These are phyloP conservation scores for Aurelia sp. DNA, from an alignment of 30 jellyfish, hydroid and myxozoan genomes.

Conservation along the genomic window DNA sequence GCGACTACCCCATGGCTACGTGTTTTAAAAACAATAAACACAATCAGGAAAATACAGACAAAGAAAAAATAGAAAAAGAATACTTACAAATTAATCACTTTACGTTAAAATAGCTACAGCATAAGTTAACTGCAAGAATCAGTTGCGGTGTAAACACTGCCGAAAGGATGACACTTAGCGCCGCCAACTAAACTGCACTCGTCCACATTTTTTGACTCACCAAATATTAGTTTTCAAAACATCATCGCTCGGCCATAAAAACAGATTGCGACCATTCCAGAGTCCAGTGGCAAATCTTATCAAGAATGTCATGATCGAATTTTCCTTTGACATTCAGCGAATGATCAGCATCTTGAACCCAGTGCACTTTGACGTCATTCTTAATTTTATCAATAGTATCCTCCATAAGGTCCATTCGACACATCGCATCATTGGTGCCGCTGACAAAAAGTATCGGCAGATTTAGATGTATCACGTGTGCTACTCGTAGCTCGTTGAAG, in stretches of 20 bases:
- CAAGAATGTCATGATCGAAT: constrained; percentile 20
- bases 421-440: constrained; percentile 88
- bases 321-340: constrained; percentile 60
- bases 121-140: too few relatives aligned
- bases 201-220: too few relatives aligned
- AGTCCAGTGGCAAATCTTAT: constrained; percentile 39
- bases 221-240: too few relatives aligned
- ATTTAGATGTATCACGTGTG: constrained; percentile 64
- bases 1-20: too few relatives aligned
- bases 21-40: too few relatives aligned
- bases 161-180: too few relatives aligned
- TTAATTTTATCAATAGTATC: constrained; percentile 31
- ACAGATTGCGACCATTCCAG: constrained; percentile 67
- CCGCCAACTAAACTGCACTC: too few relatives aligned
- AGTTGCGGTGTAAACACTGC: too few relatives aligned
- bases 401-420: constrained; percentile 80
- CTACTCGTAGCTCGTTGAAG: constrained; percentile 64
- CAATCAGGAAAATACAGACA: too few relatives aligned
- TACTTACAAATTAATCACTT: too few relatives aligned
- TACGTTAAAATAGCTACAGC: too few relatives aligned
- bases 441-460: constrained; percentile 72
- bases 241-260: constrained; percentile 59
- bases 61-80: too few relatives aligned
- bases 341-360: constrained; percentile 90
- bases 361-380: constrained; percentile 54